Evolutionary conservation across 2,888 invertebrate genomes (phyloP).

Genomic region (Coleophora flavipennella): DNA sequence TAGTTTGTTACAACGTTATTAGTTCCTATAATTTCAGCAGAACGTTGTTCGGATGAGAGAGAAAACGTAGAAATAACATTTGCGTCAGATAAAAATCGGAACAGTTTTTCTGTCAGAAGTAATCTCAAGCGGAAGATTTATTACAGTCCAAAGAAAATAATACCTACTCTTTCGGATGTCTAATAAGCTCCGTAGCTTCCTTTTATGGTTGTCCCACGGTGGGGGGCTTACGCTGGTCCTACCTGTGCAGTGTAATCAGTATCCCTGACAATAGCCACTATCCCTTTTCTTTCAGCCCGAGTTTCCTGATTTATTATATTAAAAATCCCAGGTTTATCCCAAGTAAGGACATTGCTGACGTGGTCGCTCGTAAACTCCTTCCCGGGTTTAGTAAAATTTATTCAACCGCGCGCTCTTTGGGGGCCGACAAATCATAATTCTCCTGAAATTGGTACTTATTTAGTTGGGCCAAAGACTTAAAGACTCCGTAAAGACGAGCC

Average conservation of each 20-base stretch:
- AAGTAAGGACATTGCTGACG: conserved; percentile 51
- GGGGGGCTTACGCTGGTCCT: neutral
- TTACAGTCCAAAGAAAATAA: neutral
- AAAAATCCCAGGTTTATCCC: conserved; percentile 44
- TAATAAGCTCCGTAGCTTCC: neutral
- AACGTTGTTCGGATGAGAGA: too few relatives aligned
- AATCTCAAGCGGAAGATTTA: neutral
- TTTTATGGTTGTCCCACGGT: neutral
- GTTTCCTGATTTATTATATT: conserved; percentile 47
- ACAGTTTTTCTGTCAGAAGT: too few relatives aligned
- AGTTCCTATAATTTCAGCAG: too few relatives aligned
- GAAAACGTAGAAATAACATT: too few relatives aligned
- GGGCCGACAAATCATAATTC: conserved; percentile 67
- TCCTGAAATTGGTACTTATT: conserved; percentile 61
- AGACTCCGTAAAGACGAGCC: too few relatives aligned
- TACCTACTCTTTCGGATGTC: neutral
- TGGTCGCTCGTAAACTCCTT: conserved; percentile 56
- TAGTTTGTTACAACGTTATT: too few relatives aligned
- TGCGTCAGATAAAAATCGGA: too few relatives aligned
- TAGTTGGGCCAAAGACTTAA: conserved; percentile 59
- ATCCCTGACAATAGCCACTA: neutral
- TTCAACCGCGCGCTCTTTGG: conserved; percentile 56
- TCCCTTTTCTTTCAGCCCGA: neutral
- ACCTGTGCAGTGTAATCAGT: neutral
- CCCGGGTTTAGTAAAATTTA: conserved; percentile 68